phyloP scores from a whole-genome alignment of 2,888 invertebrate genomes.

The Cephus pygmeus region DNA sequence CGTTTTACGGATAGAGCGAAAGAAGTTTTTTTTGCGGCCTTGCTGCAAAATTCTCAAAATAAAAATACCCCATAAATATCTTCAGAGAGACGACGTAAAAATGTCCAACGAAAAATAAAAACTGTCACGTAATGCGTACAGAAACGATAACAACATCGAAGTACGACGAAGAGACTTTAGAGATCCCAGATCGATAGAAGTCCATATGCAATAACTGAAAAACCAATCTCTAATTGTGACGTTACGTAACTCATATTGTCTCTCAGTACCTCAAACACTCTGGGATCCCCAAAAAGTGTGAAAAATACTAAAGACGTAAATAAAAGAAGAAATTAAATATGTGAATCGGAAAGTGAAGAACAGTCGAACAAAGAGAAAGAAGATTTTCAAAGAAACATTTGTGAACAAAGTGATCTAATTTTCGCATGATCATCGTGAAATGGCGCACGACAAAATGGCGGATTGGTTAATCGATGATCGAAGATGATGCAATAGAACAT shows the following conservation, averaged over 20 bases:
- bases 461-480: not conserved
- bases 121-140: not conserved
- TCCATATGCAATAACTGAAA: not conserved
- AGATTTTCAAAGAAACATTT: not conserved
- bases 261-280: not conserved
- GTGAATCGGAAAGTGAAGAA: not conserved
- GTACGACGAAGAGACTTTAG: not conserved
- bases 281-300: not conserved
- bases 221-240: not conserved
- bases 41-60: not conserved
- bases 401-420: not conserved
- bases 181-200: not conserved
- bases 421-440: not conserved
- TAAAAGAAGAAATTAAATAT: not conserved
- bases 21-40: not conserved
- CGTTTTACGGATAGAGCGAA: not conserved
- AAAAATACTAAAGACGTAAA: not conserved
- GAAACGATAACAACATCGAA: not conserved
- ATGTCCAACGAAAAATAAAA: not conserved
- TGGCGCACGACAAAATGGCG: not conserved
- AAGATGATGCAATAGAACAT: constrained; percentile 11
- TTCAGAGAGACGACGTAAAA: not conserved
- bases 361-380: not conserved
- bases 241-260: not conserved
- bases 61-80: not conserved